Conservation (phyloP, 2,113 vertebrate species). For the Pithys albifrons region DNA sequence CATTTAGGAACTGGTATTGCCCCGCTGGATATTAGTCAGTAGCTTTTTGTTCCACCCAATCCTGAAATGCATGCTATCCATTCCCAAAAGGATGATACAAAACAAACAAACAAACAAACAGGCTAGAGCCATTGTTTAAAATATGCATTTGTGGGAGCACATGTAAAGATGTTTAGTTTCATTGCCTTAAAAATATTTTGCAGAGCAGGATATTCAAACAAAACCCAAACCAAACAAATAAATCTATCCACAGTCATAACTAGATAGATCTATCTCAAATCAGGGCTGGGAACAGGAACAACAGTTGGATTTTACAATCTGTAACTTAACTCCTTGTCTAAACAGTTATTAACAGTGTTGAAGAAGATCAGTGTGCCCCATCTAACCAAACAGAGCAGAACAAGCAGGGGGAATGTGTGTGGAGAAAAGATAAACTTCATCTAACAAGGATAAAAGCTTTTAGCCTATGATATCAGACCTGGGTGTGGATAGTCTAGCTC, state of each 20-base stretch:
- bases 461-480: not conserved
- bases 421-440: not conserved
- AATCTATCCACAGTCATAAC: not conserved
- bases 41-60: not conserved
- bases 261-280: not conserved
- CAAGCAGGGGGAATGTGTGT: not conserved
- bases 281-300: not conserved
- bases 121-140: not conserved
- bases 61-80: not conserved
- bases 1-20: not conserved
- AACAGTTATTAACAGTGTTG: not conserved
- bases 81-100: not conserved
- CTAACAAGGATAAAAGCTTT: not conserved
- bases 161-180: not conserved
- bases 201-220: not conserved
- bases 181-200: not conserved
- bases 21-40: not conserved
- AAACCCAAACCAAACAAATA: not conserved
- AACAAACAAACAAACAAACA: not conserved
- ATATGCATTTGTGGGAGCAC: not conserved
- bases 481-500: not conserved
- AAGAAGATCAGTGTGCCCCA: not conserved
- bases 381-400: not conserved
- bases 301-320: not conserved
- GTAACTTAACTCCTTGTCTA: not conserved